Percentiles rank a stretch among this genome's conserved stretches.
These are phyloP conservation scores for Drosophila nigrodunni DNA, from an alignment of 1,140 invertebrate genomes.

Conservation along the genomic window DNA sequence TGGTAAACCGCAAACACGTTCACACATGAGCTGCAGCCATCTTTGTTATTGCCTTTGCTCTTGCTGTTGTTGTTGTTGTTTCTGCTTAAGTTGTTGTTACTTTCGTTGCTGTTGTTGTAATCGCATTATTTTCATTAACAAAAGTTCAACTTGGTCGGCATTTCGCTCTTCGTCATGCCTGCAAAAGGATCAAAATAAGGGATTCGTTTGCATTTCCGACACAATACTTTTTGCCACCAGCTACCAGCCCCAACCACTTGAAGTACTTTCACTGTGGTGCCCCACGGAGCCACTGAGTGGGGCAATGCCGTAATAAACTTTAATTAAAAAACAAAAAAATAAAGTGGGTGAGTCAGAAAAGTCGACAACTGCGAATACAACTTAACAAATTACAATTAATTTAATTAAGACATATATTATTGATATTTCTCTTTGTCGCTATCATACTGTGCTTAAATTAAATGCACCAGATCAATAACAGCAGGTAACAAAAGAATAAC, in stretches of 20 bases:
- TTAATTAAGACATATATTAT: conserved; percentile 68
- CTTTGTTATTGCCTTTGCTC: conserved; percentile 13
- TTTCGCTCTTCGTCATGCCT: conserved; percentile 51
- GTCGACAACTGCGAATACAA: conserved; percentile 42
- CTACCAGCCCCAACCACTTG: not conserved
- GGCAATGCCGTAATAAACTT: conserved; percentile 66
- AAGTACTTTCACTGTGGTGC: not conserved
- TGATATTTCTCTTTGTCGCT: not conserved
- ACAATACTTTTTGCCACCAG: conserved; percentile 49
- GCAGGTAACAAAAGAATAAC: too few relatives aligned
- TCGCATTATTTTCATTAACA: conserved; percentile 83
- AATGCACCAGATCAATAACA: too few relatives aligned
- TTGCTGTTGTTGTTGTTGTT: conserved; percentile 15
- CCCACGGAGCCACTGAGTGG: conserved; percentile 13
- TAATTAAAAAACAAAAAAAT: conserved; percentile 73
- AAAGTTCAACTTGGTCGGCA: conserved; percentile 67
- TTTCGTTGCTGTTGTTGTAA: conserved; percentile 48
- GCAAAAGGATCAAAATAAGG: conserved; percentile 15
- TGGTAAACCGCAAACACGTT: conserved; percentile 75
- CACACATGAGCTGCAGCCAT: conserved; percentile 70
- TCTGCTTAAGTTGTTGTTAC: not conserved
- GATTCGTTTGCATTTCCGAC: conserved; percentile 64
- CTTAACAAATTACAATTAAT: conserved; percentile 66
- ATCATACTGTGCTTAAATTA: not conserved
- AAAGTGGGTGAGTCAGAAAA: conserved; percentile 26